Evolutionary conservation across 2,888 invertebrate genomes (phyloP).

Genomic region (Cartodere bifasciata): DNA sequence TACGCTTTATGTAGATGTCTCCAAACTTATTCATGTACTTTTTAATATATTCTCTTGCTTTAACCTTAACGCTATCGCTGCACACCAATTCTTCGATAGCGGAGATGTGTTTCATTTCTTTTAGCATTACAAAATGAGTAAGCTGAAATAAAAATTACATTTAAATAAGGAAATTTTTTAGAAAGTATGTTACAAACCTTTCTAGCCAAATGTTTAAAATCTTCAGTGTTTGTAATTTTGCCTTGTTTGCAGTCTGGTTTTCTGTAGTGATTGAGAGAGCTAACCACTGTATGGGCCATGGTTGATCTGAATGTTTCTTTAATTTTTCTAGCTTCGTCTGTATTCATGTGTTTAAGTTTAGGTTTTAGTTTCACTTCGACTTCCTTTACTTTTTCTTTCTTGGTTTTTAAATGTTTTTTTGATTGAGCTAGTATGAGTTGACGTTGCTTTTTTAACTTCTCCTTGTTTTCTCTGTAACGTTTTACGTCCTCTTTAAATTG

Average conservation of each 20-base stretch:
- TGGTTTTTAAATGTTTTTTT: constrained; percentile 35
- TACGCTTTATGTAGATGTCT: constrained; percentile 56
- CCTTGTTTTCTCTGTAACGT: constrained; percentile 67
- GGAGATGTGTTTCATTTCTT: constrained; percentile 85
- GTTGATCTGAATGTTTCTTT: constrained; percentile 76
- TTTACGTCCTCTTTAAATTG: constrained; percentile 58
- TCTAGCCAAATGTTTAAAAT: constrained; percentile 88
- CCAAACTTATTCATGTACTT: constrained; percentile 96
- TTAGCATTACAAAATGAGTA: constrained; percentile 89
- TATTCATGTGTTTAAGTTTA: constrained; percentile 31
- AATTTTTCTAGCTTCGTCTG: constrained; percentile 51
- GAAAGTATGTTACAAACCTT: constrained; percentile 49
- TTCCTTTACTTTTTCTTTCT: constrained; percentile 20
- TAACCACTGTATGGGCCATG: constrained; percentile 72
- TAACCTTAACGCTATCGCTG: constrained; percentile 84
- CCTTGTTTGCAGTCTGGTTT: constrained; percentile 75
- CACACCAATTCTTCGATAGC: constrained; percentile 75
- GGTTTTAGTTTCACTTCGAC: constrained; percentile 21
- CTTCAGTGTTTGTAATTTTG: constrained; percentile 76
- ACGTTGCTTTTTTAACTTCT: constrained; percentile 57
- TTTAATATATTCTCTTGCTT: constrained; percentile 87
- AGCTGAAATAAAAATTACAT: constrained; percentile 45
- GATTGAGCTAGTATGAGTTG: constrained; percentile 40
- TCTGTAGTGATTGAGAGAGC: constrained; percentile 77
- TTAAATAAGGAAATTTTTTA: constrained; percentile 1